phyloP scores from a whole-genome alignment of 2,113 vertebrate genomes.

The Gavialis gangeticus region DNA sequence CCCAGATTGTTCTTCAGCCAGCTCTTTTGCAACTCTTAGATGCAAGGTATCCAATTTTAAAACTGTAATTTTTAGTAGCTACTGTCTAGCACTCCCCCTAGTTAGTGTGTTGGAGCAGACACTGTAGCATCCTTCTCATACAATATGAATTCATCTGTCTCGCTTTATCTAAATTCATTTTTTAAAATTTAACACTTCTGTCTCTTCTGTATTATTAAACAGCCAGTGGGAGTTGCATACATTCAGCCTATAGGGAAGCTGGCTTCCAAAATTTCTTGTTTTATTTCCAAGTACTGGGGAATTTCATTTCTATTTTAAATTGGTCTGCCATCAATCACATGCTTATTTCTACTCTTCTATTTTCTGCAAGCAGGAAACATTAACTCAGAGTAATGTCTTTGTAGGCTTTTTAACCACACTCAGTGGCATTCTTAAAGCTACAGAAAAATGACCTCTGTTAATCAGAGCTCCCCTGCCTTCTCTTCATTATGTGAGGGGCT shows the following conservation, averaged over 20 bases:
- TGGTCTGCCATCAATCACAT: background rate
- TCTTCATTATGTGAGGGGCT: background rate
- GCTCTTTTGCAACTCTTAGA: background rate
- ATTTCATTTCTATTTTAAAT: background rate
- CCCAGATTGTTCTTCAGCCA: background rate
- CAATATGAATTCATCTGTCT: background rate
- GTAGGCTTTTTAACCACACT: background rate
- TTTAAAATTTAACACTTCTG: background rate
- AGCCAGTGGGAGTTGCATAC: background rate
- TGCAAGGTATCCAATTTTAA: fast-evolving
- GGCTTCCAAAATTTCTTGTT: background rate
- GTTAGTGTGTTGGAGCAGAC: background rate
- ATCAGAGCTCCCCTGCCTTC: background rate
- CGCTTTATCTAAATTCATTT: background rate
- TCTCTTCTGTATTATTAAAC: background rate
- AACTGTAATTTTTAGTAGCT: background rate
- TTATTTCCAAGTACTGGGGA: background rate
- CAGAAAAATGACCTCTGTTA: background rate
- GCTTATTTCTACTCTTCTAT: background rate
- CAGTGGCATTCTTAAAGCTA: background rate
- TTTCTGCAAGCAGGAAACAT: background rate
- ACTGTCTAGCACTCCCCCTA: background rate
- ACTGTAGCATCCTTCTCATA: background rate
- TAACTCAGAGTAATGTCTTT: background rate
- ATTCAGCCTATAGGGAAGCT: background rate